Percentiles rank a stretch among this genome's conserved stretches.
These are phyloP conservation scores for Acridotheres tristis DNA, from an alignment of 2,797 vertebrate species.

Conservation along the genomic window DNA sequence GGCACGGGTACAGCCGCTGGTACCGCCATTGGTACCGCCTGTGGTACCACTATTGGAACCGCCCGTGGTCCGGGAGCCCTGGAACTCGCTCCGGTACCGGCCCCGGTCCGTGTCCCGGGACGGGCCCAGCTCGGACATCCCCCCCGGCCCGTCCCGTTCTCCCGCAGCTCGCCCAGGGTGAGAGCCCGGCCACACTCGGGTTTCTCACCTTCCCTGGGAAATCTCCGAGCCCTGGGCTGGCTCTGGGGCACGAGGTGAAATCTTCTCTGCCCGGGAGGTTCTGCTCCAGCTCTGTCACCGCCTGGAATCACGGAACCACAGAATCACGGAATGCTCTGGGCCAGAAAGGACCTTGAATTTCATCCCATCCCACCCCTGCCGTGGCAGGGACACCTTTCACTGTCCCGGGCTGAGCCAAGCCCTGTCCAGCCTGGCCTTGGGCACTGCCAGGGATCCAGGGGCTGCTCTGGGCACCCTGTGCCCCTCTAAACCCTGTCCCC, in stretches of 20 bases:
- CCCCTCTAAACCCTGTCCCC: too few relatives aligned
- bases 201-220: not conserved
- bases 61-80: too few relatives aligned
- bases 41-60: too few relatives aligned
- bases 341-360: not conserved
- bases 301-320: not conserved
- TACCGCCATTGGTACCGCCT: too few relatives aligned
- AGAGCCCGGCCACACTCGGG: not conserved
- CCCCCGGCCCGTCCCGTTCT: not conserved
- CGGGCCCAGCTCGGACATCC: too few relatives aligned
- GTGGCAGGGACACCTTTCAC: too few relatives aligned
- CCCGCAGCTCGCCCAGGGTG: not conserved
- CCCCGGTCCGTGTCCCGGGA: too few relatives aligned
- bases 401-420: too few relatives aligned
- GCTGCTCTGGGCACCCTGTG: too few relatives aligned
- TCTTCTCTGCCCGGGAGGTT: not conserved
- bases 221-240: not conserved
- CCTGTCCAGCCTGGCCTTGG: not conserved
- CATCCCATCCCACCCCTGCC: not conserved
- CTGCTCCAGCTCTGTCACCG: not conserved
- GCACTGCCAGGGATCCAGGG: not conserved
- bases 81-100: too few relatives aligned
- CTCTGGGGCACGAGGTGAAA: not conserved
- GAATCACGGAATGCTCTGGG: not conserved
- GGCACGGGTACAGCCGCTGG: too few relatives aligned